Conservation (phyloP, 2,888 invertebrate species). For the Hoplodrina ambigua region DNA sequence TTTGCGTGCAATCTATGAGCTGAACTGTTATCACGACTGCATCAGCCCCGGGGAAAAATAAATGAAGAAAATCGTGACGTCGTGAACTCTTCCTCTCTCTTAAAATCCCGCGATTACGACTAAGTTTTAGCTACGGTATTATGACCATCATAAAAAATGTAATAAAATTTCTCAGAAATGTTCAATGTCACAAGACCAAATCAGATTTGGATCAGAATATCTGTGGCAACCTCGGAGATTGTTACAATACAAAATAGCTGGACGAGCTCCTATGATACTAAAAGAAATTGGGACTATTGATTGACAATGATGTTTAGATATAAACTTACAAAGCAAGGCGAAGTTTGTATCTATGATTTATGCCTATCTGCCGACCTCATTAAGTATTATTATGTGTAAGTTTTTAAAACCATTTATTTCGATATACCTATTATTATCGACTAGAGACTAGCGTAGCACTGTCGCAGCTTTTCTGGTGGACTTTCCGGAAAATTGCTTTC, state of each 20-base stretch:
- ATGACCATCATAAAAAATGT: conserved; percentile 7
- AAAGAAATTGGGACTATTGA: neutral
- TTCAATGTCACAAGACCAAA: conserved; percentile 15
- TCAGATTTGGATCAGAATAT: conserved; percentile 30
- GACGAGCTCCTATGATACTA: neutral
- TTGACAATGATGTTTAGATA: neutral
- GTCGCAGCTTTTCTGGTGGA: too few species aligned
- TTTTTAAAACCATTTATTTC: too few species aligned
- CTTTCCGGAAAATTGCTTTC: too few species aligned
- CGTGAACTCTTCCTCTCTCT: neutral
- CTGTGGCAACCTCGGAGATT: conserved; percentile 1
- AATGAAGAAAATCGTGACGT: conserved; percentile 1
- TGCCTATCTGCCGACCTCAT: too few species aligned
- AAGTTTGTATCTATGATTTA: neutral
- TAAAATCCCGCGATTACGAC: neutral
- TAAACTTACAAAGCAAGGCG: too few species aligned
- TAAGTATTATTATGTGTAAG: too few species aligned
- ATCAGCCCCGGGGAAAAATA: neutral
- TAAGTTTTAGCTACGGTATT: conserved; percentile 3
- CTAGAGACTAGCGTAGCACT: too few species aligned
- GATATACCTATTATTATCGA: too few species aligned
- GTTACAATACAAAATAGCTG: conserved; percentile 12
- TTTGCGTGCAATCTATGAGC: neutral
- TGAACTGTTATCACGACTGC: neutral
- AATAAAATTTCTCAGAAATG: conserved; percentile 13